phyloP scores from a whole-genome alignment of 2,888 invertebrate genomes.

The Drosophila dives region DNA sequence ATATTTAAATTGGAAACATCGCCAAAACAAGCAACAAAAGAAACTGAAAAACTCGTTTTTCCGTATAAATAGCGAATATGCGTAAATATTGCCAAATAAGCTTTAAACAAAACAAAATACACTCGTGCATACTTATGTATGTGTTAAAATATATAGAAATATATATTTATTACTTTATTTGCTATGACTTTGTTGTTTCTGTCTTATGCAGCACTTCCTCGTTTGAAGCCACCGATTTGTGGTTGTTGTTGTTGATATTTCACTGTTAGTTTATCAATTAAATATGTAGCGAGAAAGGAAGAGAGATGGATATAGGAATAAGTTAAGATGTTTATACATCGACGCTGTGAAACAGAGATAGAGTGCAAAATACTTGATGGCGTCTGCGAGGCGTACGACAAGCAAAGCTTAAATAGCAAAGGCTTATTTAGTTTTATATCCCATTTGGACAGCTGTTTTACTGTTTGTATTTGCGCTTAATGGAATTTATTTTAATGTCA shows the following conservation, averaged over 20 bases:
- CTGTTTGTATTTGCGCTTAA: constrained; percentile 29
- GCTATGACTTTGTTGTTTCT: constrained; percentile 25
- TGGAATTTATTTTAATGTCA: constrained; percentile 27
- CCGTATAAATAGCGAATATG: not conserved
- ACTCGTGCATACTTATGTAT: not conserved
- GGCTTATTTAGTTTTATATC: constrained; percentile 38
- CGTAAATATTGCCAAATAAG: constrained; percentile 24
- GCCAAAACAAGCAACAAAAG: constrained; percentile 5
- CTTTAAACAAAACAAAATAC: not conserved
- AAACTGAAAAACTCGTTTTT: constrained; percentile 15
- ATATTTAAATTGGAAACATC: not conserved
- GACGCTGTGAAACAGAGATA: not conserved
- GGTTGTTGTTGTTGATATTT: constrained; percentile 5
- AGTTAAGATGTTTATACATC: constrained; percentile 1
- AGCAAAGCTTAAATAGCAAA: constrained; percentile 18
- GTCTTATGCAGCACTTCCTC: constrained; percentile 66
- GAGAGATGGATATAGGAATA: not conserved
- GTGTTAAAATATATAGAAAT: constrained; percentile 15
- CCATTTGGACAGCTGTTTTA: constrained; percentile 65
- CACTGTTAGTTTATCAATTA: not conserved
- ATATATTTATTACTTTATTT: constrained; percentile 29
- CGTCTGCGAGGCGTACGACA: constrained; percentile 39
- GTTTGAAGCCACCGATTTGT: constrained; percentile 25
- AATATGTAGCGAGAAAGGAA: not conserved
- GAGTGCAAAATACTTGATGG: constrained; percentile 39